phyloP scores from a whole-genome alignment of 1,140 invertebrate genomes.

The Dendroctonus valens region DNA sequence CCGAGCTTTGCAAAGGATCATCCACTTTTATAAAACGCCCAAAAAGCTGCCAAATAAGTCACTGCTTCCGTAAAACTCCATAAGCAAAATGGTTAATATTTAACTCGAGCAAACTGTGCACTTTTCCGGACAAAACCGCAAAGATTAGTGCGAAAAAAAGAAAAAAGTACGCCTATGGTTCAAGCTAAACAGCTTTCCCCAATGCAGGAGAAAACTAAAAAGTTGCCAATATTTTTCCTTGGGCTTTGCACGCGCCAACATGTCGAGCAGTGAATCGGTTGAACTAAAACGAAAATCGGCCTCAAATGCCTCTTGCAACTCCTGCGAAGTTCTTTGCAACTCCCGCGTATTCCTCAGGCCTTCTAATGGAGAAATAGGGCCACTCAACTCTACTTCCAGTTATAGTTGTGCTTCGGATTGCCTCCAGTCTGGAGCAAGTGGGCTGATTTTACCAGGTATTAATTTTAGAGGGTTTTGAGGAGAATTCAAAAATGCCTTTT shows the following conservation, averaged over 20 bases:
- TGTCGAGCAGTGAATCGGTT: constrained; percentile 5
- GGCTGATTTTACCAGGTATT: neutral
- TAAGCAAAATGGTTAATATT: no score
- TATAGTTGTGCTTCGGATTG: constrained; percentile 9
- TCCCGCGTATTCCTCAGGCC: neutral
- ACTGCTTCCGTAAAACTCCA: no score
- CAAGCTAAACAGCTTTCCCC: constrained; percentile 4
- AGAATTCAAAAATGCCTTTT: constrained; percentile 4
- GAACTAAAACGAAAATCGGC: neutral
- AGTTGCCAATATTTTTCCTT: neutral
- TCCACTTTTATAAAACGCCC: no score
- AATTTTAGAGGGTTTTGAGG: neutral
- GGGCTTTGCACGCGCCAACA: neutral
- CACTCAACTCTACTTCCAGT: constrained; percentile 6
- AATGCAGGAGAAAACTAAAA: constrained; percentile 1
- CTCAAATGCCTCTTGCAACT: neutral
- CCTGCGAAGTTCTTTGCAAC: neutral
- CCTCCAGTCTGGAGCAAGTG: neutral
- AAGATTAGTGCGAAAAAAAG: no score
- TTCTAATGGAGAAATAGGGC: neutral
- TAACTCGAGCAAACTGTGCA: no score
- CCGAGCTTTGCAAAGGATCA: no score
- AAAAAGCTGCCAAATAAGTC: no score
- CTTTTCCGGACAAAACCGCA: no score
- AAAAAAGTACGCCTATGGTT: neutral